Conservation (phyloP, 2,888 invertebrate species). For the Aphrophora alni region DNA sequence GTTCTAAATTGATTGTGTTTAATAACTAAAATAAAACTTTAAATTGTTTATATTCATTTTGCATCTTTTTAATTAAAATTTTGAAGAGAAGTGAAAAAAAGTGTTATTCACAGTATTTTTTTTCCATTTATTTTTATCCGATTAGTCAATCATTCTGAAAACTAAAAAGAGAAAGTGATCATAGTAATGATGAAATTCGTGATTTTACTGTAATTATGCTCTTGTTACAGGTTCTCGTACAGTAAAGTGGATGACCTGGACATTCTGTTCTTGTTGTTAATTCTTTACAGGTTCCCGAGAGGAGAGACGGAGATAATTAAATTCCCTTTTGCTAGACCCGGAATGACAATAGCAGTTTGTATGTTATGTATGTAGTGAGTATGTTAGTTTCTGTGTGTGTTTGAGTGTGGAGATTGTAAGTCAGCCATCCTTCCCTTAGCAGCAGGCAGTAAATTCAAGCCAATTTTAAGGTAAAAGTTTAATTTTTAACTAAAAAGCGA, state of each 20-base stretch:
- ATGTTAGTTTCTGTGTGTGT: background rate
- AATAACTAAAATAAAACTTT: background rate
- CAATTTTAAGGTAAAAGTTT: no score
- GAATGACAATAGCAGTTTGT: slow-evolving; percentile 17
- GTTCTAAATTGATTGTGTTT: background rate
- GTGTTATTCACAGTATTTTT: background rate
- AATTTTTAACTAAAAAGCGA: no score
- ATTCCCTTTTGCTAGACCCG: slow-evolving; percentile 30
- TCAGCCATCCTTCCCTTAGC: background rate
- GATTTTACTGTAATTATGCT: background rate
- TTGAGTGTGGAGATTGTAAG: slow-evolving; percentile 12
- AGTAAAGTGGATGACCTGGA: background rate
- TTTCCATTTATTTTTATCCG: no score
- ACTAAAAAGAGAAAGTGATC: background rate
- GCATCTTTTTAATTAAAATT: background rate
- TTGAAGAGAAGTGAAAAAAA: background rate
- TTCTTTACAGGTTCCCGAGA: background rate
- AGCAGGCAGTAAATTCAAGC: background rate
- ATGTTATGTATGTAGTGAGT: background rate
- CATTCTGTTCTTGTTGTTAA: background rate
- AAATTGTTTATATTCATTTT: no score
- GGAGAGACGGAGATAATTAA: slow-evolving; percentile 16
- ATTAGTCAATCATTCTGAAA: no score
- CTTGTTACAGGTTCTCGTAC: background rate
- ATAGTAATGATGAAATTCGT: no score